phyloP scores from a whole-genome alignment of 2,797 vertebrate species.

The Lagocephalus sceleratus region DNA sequence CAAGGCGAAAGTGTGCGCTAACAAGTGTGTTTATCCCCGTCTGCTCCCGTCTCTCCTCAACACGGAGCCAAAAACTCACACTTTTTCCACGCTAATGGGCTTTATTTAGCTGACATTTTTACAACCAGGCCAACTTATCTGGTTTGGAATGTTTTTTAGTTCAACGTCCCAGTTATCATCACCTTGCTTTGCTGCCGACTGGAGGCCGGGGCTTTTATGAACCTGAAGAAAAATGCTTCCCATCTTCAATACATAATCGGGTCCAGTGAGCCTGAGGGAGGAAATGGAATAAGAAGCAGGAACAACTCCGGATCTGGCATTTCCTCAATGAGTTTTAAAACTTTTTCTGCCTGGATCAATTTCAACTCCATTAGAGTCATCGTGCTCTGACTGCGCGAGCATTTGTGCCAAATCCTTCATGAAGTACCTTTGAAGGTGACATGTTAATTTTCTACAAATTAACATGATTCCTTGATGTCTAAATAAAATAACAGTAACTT shows the following conservation, averaged over 20 bases:
- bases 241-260: conserved; percentile 24
- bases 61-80: conserved; percentile 50
- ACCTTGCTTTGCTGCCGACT: conserved; percentile 7
- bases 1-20: conserved; percentile 68
- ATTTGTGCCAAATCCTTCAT: neutral
- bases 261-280: conserved; percentile 11
- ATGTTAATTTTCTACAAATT: too few relatives aligned
- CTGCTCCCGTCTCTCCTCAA: conserved; percentile 43
- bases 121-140: conserved; percentile 19
- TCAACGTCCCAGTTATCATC: conserved; percentile 20
- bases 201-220: conserved; percentile 18
- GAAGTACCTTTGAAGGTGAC: too few relatives aligned
- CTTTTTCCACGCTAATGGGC: conserved; percentile 42
- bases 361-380: conserved; percentile 16
- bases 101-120: conserved; percentile 56
- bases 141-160: conserved; percentile 12
- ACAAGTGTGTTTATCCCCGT: conserved; percentile 71
- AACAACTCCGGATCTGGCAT: neutral
- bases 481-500: too few relatives aligned
- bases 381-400: conserved; percentile 19
- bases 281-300: neutral
- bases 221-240: conserved; percentile 27
- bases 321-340: neutral
- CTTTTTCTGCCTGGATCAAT: neutral
- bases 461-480: too few relatives aligned